phyloP scores from a whole-genome alignment of 2,113 vertebrate species.

The Clinocottus analis region DNA sequence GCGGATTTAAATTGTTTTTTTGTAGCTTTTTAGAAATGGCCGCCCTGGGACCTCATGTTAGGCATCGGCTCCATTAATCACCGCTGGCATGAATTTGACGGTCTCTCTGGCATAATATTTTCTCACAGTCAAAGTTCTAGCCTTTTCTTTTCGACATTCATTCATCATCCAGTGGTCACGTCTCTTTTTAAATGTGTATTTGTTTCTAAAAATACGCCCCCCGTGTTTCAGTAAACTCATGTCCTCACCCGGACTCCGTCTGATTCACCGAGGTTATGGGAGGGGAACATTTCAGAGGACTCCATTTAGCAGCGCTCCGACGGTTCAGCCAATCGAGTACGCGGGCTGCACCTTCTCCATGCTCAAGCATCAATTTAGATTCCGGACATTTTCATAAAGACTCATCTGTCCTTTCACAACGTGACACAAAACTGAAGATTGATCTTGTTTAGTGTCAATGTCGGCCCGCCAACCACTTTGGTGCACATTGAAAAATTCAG shows the following conservation, averaged over 20 bases:
- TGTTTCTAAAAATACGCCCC: conserved; percentile 49
- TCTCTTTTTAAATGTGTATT: conserved; percentile 34
- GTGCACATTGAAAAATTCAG: background rate
- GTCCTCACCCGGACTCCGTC: conserved; percentile 24
- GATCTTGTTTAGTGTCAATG: conserved; percentile 6
- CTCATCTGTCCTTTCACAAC: background rate
- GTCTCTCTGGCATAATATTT: conserved; percentile 47
- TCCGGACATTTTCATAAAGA: conserved; percentile 24
- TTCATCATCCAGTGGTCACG: conserved; percentile 37
- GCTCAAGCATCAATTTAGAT: conserved; percentile 19
- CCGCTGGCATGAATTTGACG: conserved; percentile 34
- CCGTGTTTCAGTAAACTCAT: conserved; percentile 18
- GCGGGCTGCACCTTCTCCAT: background rate
- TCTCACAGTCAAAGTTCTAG: conserved; percentile 51
- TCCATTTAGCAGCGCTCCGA: conserved; percentile 4
- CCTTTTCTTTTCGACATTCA: conserved; percentile 45
- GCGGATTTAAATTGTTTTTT: conserved; percentile 60
- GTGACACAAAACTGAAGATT: background rate
- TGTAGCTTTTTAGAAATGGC: conserved; percentile 58
- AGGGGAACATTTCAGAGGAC: conserved; percentile 26
- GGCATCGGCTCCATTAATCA: conserved; percentile 69
- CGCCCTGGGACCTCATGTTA: conserved; percentile 55
- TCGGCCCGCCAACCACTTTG: background rate
- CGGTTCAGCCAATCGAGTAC: background rate
- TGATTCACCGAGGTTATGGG: conserved; percentile 39